phyloP scores from a whole-genome alignment of 2,888 invertebrate genomes.

The Leptodirus hochenwartii region DNA sequence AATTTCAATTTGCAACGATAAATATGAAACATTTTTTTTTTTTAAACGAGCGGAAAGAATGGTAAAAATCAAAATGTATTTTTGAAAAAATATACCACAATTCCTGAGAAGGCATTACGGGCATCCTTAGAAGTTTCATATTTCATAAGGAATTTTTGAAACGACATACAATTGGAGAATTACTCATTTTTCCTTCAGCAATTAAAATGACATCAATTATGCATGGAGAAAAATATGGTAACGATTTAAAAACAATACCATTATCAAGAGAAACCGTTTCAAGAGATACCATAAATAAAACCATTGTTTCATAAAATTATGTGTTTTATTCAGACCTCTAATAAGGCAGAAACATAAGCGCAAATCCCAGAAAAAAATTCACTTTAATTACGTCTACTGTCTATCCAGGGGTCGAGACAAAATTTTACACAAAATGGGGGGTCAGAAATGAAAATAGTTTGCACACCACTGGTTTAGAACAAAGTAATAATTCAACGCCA shows the following conservation, averaged over 20 bases:
- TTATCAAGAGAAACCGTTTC: constrained; percentile 7
- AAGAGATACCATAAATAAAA: too few relatives aligned
- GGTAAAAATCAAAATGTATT: constrained; percentile 8
- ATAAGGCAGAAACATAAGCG: too few relatives aligned
- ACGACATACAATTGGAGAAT: constrained; percentile 7
- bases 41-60: constrained; percentile 5
- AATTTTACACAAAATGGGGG: too few relatives aligned
- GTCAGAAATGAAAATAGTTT: too few relatives aligned
- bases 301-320: too few relatives aligned
- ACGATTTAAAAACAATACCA: constrained; percentile 8
- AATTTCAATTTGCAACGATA: too few relatives aligned
- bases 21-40: constrained; percentile 7
- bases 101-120: constrained; percentile 7
- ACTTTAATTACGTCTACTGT: too few relatives aligned
- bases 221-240: constrained; percentile 6
- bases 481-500: too few relatives aligned
- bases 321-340: too few relatives aligned
- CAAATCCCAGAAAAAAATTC: too few relatives aligned
- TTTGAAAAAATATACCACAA: constrained; percentile 6
- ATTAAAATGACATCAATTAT: constrained; percentile 7
- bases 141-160: constrained; percentile 7
- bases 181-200: constrained; percentile 2
- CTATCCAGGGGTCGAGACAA: too few relatives aligned
- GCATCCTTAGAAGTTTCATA: constrained; percentile 8
- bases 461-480: too few relatives aligned